These are phyloP conservation scores for Sinosuthora webbiana DNA, from an alignment of 2,113 vertebrate species.

Conservation along the genomic window DNA sequence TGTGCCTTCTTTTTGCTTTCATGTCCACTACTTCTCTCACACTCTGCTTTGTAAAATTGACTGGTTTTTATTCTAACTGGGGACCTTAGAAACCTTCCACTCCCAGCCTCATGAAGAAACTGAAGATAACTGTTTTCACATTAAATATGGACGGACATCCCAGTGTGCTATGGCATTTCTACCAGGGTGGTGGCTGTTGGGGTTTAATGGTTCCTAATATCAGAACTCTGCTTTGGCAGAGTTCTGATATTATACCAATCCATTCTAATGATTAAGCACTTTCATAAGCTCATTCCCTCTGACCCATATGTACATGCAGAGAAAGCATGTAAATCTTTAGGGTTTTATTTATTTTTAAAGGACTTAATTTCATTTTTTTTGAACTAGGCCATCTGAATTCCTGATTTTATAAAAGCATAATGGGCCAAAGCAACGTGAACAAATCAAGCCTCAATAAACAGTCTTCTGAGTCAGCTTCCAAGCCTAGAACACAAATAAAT, in stretches of 20 bases:
- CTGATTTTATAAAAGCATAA: background rate
- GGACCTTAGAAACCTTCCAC: background rate
- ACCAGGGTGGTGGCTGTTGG: background rate
- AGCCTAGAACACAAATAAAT: background rate
- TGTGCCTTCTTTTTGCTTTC: background rate
- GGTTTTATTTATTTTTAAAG: background rate
- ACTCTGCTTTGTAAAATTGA: background rate
- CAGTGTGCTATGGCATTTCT: background rate
- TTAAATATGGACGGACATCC: background rate
- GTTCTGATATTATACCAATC: background rate
- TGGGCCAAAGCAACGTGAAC: background rate
- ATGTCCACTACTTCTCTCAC: background rate
- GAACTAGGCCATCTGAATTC: background rate
- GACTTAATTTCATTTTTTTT: background rate
- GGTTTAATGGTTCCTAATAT: background rate
- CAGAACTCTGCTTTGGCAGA: background rate
- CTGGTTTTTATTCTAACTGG: fast-evolving
- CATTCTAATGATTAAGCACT: background rate
- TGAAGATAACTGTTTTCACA: background rate
- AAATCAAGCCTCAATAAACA: background rate
- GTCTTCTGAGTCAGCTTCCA: background rate
- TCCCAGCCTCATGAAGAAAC: background rate
- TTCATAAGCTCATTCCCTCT: background rate
- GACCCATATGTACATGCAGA: background rate
- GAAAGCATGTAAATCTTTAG: background rate